phyloP scores from a whole-genome alignment of 1,140 invertebrate species.

The Orchestia grillus region DNA sequence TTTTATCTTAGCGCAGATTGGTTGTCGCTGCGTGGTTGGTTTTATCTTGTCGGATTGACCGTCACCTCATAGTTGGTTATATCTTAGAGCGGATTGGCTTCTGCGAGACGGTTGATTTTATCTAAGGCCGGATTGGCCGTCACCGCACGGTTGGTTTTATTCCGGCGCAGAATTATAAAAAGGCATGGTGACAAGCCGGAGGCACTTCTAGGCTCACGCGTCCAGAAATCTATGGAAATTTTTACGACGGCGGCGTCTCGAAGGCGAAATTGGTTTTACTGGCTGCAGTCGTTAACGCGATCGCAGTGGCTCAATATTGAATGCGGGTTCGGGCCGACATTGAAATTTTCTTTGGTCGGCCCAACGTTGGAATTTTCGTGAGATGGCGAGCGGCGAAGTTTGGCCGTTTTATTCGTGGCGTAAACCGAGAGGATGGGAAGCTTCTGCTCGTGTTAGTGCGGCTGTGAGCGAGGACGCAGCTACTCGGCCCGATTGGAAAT shows the following conservation, averaged over 20 bases:
- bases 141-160: not conserved
- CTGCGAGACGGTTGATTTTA: too few species aligned
- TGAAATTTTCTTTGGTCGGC: not conserved
- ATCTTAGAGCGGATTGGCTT: not conserved
- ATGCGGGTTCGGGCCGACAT: not conserved
- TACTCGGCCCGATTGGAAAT: not conserved
- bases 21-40: not conserved
- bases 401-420: not conserved
- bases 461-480: too few species aligned
- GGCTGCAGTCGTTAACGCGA: not conserved
- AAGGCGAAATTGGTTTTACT: slow-evolving; percentile 1
- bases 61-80: not conserved
- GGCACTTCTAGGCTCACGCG: not conserved
- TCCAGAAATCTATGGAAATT: not conserved
- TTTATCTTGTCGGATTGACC: not conserved
- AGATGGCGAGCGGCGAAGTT: not conserved
- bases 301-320: not conserved
- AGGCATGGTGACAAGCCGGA: not conserved
- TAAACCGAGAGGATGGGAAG: not conserved
- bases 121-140: too few species aligned
- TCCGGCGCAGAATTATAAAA: not conserved
- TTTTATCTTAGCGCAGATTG: not conserved
- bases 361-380: not conserved
- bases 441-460: not conserved
- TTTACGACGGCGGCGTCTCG: not conserved